These are phyloP conservation scores for Molorchus minor DNA, from an alignment of 2,888 invertebrate species.

Conservation along the genomic window DNA sequence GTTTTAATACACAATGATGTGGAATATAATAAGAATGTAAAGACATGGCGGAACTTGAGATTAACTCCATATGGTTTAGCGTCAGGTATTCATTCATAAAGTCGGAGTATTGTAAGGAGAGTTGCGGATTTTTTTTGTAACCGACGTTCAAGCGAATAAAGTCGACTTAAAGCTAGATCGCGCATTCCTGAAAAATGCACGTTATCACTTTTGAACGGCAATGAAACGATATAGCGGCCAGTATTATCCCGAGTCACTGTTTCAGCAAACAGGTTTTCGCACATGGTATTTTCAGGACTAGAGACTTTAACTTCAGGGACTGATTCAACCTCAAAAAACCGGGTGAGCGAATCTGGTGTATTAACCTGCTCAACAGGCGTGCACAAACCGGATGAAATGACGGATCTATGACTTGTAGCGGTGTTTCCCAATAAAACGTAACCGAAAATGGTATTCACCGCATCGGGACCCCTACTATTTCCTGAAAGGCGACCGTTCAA, in stretches of 20 bases:
- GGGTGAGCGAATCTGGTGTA: neutral
- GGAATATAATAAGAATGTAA: neutral
- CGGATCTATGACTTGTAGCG: neutral
- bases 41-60: neutral
- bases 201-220: neutral
- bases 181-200: too few relatives aligned
- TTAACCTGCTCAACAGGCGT: neutral
- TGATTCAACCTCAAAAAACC: slow-evolving; percentile 4
- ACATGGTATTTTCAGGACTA: neutral
- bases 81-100: neutral
- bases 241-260: neutral
- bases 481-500: neutral
- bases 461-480: neutral
- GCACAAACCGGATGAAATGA: neutral
- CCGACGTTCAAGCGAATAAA: slow-evolving; percentile 1
- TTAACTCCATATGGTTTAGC: neutral
- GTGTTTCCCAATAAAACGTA: neutral
- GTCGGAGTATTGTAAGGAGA: too few relatives aligned
- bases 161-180: neutral
- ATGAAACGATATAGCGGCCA: neutral
- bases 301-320: too few relatives aligned
- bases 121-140: neutral
- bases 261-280: neutral
- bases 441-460: neutral
- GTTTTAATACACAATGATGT: slow-evolving; percentile 8